Conservation (phyloP, 2,888 invertebrate species). For the Morpho deidamia region DNA sequence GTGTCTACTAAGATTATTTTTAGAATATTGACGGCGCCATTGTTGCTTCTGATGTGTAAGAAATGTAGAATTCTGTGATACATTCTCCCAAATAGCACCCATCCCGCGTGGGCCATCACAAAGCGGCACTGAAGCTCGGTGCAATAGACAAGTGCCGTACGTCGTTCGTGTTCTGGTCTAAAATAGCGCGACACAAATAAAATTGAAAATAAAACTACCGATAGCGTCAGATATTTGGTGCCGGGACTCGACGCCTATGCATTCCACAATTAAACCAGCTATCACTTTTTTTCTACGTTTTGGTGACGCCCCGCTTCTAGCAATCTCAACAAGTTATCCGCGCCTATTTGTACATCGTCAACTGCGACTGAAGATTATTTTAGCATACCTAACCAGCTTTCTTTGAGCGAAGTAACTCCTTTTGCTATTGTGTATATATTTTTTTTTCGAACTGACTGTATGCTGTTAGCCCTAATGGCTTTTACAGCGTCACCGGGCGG, state of each 20-base stretch:
- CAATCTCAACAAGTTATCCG: slow-evolving; percentile 4
- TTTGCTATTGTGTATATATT: no score
- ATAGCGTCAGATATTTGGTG: slow-evolving; percentile 67
- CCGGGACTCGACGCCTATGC: slow-evolving; percentile 32
- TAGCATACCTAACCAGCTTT: no score
- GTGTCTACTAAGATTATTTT: no score
- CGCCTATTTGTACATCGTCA: slow-evolving; percentile 1
- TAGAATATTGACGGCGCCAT: not conserved
- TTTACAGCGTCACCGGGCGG: no score
- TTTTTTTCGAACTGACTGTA: no score
- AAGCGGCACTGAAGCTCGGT: slow-evolving; percentile 50
- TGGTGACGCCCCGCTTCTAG: slow-evolving; percentile 18
- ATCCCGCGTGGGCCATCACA: slow-evolving; percentile 56
- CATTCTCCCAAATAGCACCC: slow-evolving; percentile 41
- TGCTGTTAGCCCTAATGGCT: no score
- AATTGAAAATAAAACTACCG: slow-evolving; percentile 74
- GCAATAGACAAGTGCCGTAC: slow-evolving; percentile 69
- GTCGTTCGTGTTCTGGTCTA: slow-evolving; percentile 49
- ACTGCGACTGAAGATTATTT: no score
- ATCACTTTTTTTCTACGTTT: slow-evolving; percentile 21
- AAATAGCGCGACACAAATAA: slow-evolving; percentile 78
- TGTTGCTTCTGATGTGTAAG: not conserved
- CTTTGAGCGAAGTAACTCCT: no score
- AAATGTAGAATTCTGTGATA: slow-evolving; percentile 22
- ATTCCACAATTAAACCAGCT: slow-evolving; percentile 31